phyloP scores from a whole-genome alignment of 1,140 invertebrate species.

The Drosophila obscura region DNA sequence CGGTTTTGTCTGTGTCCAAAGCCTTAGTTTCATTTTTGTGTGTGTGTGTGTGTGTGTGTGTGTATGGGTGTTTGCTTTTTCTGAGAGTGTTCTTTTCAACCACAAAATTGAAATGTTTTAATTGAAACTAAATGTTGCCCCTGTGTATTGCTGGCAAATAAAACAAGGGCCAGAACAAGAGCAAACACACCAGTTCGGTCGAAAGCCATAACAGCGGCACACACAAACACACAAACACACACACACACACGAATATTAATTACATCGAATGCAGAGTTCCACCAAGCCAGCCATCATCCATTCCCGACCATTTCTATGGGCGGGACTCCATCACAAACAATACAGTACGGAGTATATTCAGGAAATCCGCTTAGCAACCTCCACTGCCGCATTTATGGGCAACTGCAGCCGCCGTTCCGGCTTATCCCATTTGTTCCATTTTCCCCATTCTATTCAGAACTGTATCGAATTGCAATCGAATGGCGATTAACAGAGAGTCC shows the following conservation, averaged over 20 bases:
- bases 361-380: slow-evolving; percentile 46
- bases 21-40: slow-evolving; percentile 16
- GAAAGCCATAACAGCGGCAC: slow-evolving; percentile 43
- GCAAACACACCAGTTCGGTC: slow-evolving; percentile 38
- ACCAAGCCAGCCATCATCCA: slow-evolving; percentile 11
- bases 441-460: slow-evolving; percentile 11
- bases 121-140: slow-evolving; percentile 77
- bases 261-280: slow-evolving; percentile 25
- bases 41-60: no score
- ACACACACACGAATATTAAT: slow-evolving; percentile 47
- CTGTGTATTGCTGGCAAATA: slow-evolving; percentile 71
- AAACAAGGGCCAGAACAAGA: slow-evolving; percentile 51
- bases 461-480: slow-evolving; percentile 30
- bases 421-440: slow-evolving; percentile 3
- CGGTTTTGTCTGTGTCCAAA: slow-evolving; percentile 13
- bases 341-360: slow-evolving; percentile 26
- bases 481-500: not conserved
- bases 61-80: slow-evolving; percentile 31
- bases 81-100: slow-evolving; percentile 46
- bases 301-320: slow-evolving; percentile 33
- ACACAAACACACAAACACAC: slow-evolving; percentile 40
- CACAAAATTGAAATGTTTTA: slow-evolving; percentile 77
- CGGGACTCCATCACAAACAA: slow-evolving; percentile 49
- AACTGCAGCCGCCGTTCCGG: slow-evolving; percentile 8
- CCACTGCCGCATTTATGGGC: slow-evolving; percentile 10